Percentiles rank a stretch among this genome's conserved stretches.
phyloP scores from a whole-genome alignment of 2,797 vertebrate species.

The Cirrhinus mrigala region DNA sequence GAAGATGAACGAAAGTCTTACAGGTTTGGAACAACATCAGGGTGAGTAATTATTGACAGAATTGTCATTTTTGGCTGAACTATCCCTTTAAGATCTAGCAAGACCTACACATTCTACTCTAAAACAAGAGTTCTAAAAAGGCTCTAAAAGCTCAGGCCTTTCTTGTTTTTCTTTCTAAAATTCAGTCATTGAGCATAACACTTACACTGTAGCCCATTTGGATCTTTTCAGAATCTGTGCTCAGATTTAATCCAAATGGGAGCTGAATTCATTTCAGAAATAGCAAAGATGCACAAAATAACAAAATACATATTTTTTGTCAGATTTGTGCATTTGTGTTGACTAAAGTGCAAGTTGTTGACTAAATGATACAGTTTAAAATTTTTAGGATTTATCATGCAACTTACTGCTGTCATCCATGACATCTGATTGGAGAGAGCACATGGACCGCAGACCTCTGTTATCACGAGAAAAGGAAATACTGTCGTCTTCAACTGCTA shows the following conservation, averaged over 20 bases:
- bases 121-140: background rate
- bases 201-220: constrained; percentile 82
- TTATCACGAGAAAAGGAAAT: constrained; percentile 70
- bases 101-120: background rate
- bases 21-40: too few relatives aligned
- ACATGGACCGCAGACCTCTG: constrained; percentile 81
- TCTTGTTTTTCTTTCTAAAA: background rate
- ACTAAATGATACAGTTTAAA: background rate
- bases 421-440: constrained; percentile 85
- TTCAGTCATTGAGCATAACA: constrained; percentile 55
- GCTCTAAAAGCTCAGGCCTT: background rate
- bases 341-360: too few relatives aligned
- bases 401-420: constrained; percentile 87
- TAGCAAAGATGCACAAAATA: constrained; percentile 67
- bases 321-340: background rate
- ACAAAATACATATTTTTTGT: background rate
- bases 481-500: constrained; percentile 80
- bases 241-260: constrained; percentile 85
- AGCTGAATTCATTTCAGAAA: constrained; percentile 79
- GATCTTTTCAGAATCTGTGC: constrained; percentile 81
- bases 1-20: too few relatives aligned
- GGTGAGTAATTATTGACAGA: too few relatives aligned
- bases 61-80: too few relatives aligned
- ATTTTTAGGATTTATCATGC: background rate
- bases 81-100: background rate